A percentile compares a stretch with the other conserved stretches of the same genome.
These are phyloP conservation scores for Salvelinus sp. DNA, from an alignment of 2,113 vertebrate genomes.

Conservation along the genomic window DNA sequence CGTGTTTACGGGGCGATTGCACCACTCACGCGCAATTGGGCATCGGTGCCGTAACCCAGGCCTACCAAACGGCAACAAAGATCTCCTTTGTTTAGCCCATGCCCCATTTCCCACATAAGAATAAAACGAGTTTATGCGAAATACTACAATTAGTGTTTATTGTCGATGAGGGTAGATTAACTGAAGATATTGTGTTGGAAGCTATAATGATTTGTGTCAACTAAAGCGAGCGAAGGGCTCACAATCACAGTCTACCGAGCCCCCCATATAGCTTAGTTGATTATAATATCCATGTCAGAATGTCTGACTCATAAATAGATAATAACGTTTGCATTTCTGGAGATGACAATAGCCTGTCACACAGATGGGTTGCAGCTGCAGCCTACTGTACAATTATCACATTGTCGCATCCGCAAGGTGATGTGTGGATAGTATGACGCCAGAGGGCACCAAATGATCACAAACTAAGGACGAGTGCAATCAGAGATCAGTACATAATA, in stretches of 20 bases:
- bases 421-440: constrained; percentile 22
- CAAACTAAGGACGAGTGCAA: too few species aligned
- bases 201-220: neutral
- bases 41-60: constrained; percentile 39
- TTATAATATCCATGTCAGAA: constrained; percentile 9
- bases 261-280: neutral
- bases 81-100: constrained; percentile 66
- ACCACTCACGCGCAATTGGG: constrained; percentile 52
- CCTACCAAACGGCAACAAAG: constrained; percentile 61
- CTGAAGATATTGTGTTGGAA: neutral
- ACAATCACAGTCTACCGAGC: neutral
- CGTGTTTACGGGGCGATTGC: constrained; percentile 59
- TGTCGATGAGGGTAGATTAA: constrained; percentile 6
- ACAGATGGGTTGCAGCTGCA: neutral
- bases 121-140: constrained; percentile 13
- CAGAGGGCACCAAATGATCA: constrained; percentile 43
- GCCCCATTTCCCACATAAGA: constrained; percentile 29
- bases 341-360: constrained; percentile 43
- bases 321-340: constrained; percentile 15
- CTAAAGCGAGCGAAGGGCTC: neutral
- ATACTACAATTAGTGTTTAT: constrained; percentile 10
- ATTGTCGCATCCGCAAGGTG: neutral
- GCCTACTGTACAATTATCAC: neutral
- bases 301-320: constrained; percentile 32
- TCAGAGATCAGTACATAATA: too few species aligned